A percentile compares a stretch with the other conserved stretches of the same genome.
Evolutionary conservation across 1,140 invertebrate species (phyloP).

Genomic region (Atta cephalotes): DNA sequence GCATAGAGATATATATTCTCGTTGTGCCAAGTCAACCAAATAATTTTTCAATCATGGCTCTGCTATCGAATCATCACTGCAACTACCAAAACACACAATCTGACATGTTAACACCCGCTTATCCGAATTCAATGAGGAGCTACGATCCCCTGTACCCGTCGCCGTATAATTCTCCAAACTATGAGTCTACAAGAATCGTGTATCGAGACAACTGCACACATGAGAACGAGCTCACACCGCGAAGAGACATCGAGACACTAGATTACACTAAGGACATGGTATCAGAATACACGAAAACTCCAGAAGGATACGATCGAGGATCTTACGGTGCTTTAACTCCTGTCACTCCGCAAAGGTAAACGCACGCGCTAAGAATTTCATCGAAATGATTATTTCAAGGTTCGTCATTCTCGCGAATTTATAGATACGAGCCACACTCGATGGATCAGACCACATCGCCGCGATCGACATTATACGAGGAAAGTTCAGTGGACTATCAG

Average conservation of each 20-base stretch:
- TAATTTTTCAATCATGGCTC: constrained; percentile 75
- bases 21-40: not conserved
- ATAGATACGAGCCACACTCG: constrained; percentile 78
- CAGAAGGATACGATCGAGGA: constrained; percentile 80
- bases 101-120: constrained; percentile 78
- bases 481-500: constrained; percentile 83
- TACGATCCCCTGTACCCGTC: constrained; percentile 82
- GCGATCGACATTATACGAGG: constrained; percentile 80
- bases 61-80: constrained; percentile 82
- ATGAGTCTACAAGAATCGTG: constrained; percentile 71
- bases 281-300: constrained; percentile 78
- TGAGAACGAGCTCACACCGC: constrained; percentile 78
- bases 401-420: not conserved
- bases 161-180: constrained; percentile 83
- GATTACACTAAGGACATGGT: constrained; percentile 69
- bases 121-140: constrained; percentile 69
- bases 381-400: not conserved
- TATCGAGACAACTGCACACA: constrained; percentile 76
- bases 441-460: constrained; percentile 77
- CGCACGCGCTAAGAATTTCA: not conserved
- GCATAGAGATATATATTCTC: not conserved
- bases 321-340: constrained; percentile 80
- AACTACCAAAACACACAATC: constrained; percentile 76
- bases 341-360: constrained; percentile 82
- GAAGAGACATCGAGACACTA: constrained; percentile 70